These are phyloP conservation scores for Archivesica marissinica DNA, from an alignment of 1,140 invertebrate genomes.

Conservation along the genomic window DNA sequence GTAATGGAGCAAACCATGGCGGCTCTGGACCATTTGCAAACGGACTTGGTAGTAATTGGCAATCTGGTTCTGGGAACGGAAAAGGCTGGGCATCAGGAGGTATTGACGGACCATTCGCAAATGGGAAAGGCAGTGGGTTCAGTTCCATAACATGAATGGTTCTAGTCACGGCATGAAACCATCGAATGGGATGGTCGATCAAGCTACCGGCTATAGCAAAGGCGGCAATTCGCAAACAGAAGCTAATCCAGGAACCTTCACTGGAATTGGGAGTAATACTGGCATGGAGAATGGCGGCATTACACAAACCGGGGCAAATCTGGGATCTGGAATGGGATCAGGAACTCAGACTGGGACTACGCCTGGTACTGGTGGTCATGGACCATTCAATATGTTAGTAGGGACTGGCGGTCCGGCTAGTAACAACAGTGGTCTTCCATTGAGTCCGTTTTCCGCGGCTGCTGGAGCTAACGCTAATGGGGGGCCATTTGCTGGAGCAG, in stretches of 20 bases:
- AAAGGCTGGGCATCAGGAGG: conserved; percentile 24
- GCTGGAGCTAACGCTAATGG: conserved; percentile 18
- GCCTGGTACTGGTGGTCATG: conserved; percentile 7
- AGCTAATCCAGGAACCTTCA: conserved; percentile 1
- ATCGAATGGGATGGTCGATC: conserved; percentile 15
- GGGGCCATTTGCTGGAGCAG: conserved; percentile 8
- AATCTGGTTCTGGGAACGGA: conserved; percentile 16
- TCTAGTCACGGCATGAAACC: conserved; percentile 24
- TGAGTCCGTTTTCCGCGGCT: conserved; percentile 20
- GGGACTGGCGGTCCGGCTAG: neutral
- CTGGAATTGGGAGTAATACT: neutral
- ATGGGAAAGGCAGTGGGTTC: conserved; percentile 41
- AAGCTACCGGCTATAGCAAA: neutral
- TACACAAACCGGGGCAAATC: conserved; percentile 10
- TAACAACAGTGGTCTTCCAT: conserved; percentile 22
- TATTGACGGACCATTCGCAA: conserved; percentile 27
- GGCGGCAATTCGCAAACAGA: neutral
- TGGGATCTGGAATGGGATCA: neutral
- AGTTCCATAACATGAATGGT: conserved; percentile 50
- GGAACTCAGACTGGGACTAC: neutral
- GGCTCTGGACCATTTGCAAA: conserved; percentile 21
- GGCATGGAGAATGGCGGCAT: neutral
- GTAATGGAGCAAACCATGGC: neutral
- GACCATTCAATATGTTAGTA: conserved; percentile 25
- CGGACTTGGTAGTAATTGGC: conserved; percentile 6